phyloP scores from a whole-genome alignment of 2,113 vertebrate species.

The Hypomesus transpacificus region DNA sequence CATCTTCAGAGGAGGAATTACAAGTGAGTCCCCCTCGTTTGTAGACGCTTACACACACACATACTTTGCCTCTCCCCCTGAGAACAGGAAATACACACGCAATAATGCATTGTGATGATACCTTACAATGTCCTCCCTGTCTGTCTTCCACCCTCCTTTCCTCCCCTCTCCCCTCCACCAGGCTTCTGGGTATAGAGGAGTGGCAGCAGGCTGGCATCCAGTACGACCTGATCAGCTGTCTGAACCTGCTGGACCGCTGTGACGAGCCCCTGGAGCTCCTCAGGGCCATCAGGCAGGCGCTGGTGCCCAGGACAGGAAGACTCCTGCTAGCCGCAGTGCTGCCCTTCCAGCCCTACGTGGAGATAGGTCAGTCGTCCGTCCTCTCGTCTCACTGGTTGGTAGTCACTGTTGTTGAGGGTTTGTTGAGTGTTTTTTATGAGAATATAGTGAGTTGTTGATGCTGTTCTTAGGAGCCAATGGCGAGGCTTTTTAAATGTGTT shows the following conservation, averaged over 20 bases:
- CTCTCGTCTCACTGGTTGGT: no score
- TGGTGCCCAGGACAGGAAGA: constrained; percentile 86
- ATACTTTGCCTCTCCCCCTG: not conserved
- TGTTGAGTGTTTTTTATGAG: not conserved
- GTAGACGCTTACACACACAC: not conserved
- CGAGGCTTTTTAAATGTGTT: not conserved
- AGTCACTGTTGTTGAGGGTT: not conserved
- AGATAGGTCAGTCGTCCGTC: constrained; percentile 80
- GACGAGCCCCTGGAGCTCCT: constrained; percentile 87
- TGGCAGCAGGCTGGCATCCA: constrained; percentile 89
- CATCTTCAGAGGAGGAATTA: constrained; percentile 94
- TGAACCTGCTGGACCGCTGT: constrained; percentile 95
- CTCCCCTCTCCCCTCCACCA: constrained; percentile 45
- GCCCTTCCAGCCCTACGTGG: constrained; percentile 93
- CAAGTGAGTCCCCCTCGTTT: constrained; percentile 67
- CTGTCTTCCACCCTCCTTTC: not conserved
- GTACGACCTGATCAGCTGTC: constrained; percentile 95
- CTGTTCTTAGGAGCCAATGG: not conserved
- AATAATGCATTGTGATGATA: not conserved
- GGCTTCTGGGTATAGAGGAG: constrained; percentile 87
- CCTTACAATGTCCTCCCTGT: not conserved
- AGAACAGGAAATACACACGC: not conserved
- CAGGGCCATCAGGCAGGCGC: constrained; percentile 80
- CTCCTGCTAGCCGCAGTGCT: constrained; percentile 88
- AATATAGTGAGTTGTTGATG: not conserved